Base-by-base conservation (phyloP, 92 coral and sea anemone genomes). In the Meandrina meandrites region DNA sequence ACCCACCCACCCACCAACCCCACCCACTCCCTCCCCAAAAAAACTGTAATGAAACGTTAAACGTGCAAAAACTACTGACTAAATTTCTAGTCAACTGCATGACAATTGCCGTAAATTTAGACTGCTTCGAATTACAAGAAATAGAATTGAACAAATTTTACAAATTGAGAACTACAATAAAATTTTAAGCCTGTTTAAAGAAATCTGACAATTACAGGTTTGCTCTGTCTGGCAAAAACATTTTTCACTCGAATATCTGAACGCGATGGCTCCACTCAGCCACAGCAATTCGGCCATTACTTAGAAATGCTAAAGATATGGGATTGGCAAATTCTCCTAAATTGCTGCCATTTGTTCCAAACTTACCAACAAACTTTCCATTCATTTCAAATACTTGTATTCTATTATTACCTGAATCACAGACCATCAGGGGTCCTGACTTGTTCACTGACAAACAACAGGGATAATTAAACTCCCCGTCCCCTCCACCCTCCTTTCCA, bases 291-390 rank as follows among this genome's bases (percentile, higher is more conserved):
- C 40, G 75, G 19, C 75, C 75, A 69, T 16, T 69, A 31, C 36
- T 69, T 7, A 69, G 40, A 69, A 31, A 5, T 1, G 75, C 75
- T 69, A 30, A 2, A 30, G 75, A 13, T 0, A 1, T 1, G 3
- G 40, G 75, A 0, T 3, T 3, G 0, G 16, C 14, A 18, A 69
- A 84, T 60, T 91, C 94, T 69, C 97, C 97, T 11, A 83, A 87
- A 32, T 87, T 80, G 14, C 76, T 81, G 3, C 97, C 97, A 47
- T 91, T 91, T 42, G 74, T 27, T 80, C 84, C 84, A 80, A 80
- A 80, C n/a, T 36, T 62, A 18, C 40, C 12, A 10, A 66, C 75
- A 28, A 80, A 80, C 30, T 24, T 37, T 35, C 84, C 84, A 80
- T n/a, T n/a, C n/a, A 40, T 3, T 45, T 80, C 84, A 66, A 80